Evolutionary conservation across 2,888 invertebrate genomes (phyloP), one percentile per base, ranked within the genome.

Genomic region (Brenthis daphne): DNA sequence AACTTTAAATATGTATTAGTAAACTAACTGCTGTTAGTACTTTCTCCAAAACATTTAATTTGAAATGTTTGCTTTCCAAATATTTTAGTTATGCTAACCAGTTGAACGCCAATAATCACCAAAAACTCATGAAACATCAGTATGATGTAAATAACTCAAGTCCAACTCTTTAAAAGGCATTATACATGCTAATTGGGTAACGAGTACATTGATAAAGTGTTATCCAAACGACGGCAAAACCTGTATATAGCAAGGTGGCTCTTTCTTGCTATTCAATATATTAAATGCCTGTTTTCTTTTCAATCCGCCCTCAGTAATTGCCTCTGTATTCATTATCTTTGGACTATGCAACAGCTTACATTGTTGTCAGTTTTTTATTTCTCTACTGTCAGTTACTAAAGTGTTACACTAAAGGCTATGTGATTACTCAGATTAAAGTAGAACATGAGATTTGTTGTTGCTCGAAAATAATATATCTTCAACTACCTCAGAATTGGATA

Each of bases 401-500:
- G 74, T 85, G 84, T 85, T 83, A 79, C 77, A 76, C 76, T 78
- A 79, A 80, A 82, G 78, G 75, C 70, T 73, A 67, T 68, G 79
- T 80, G 84, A 82, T 88, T 87, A 85, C 85, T 88, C 79, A 79
- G 77, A 83, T 84, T 81, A 83, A 78, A 78, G 78, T 76, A 81
- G 70, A 43, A 54, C 16, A 63, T 64, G 69, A 63, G 56, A 65
- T 67, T 74, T 67, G 66, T 67, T 73, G 74, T 81, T 72, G 80
- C 81, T 82, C 80, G 80, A 80, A 87, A 89, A 90, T 90, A 81
- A 88, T 82, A 87, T 79, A 83, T 82, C 84, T 83, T 86, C 82
- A 87, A 82, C 83, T 72, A 79, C 77, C 80, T 80, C 86, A 79
- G 85, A 85, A 89, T 88, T 87, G 86, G 83, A 89, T 90, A 89